Evolutionary conservation across 2,888 invertebrate species (phyloP), one percentile per base, ranked within the genome.

Genomic region (Catocala nupta): DNA sequence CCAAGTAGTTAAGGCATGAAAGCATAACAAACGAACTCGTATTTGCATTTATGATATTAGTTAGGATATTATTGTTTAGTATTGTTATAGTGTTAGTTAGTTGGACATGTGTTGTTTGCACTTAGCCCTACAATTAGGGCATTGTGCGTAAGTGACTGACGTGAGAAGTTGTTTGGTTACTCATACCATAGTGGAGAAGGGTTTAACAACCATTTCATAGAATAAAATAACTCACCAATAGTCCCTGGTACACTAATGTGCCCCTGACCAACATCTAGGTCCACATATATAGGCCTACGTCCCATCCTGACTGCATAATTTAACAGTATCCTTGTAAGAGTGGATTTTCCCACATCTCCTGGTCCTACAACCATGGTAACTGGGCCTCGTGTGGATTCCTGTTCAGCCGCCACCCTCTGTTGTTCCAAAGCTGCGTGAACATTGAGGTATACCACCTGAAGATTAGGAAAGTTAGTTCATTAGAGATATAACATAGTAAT

Each of bases 291-390:
- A 0, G 99, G 99, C 25, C 97, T 94, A 52, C 98, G 92, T 0
- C 97, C 97, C 95, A 98, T 96, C 68, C 99, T 95, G 0, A 99
- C 99, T 0, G 98, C 99, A 88, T 99, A 99, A 91, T 99, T 99
- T 0, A 99, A 93, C 6, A 99, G 93, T 70, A 99, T 95, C 68
- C 97, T 95, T 60, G 97, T 97, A 1, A 99, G 89, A 0, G 99
- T 99, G 0, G 98, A 98, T 90, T 99, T 99, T 13, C 99, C 99
- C 1, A 99, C 99, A 88, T 99, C 99, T 45, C 96, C 96, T 0
- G 99, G 99, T 0, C 99, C 99, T 0, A 98, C 98, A 0, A 99
- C 92, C 97, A 99, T 97, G 0, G 97, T 96, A 42, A 97, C 97
- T 0, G 98, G 98, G 0, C 98, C 98, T 70, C 96, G 94, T 3